Evolutionary conservation across 1,140 invertebrate genomes (phyloP).

Genomic region (Pristionchus pacificus): DNA sequence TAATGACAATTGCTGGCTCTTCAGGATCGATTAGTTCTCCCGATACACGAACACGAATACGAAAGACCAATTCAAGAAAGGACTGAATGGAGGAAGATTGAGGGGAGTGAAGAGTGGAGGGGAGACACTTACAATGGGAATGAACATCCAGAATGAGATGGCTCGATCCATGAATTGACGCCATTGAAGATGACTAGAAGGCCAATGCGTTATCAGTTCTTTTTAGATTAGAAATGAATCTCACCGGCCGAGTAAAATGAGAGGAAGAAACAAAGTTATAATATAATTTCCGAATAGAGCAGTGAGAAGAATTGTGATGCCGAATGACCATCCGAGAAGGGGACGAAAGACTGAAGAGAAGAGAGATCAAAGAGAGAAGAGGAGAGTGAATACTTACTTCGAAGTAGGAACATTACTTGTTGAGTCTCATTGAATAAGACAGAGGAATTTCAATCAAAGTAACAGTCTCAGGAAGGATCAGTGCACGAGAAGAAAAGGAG

Average conservation of each 20-base stretch:
- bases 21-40: constrained; percentile 72
- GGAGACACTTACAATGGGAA: constrained; percentile 32
- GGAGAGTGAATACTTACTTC: too few relatives aligned
- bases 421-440: too few relatives aligned
- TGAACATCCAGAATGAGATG: constrained; percentile 40
- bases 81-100: constrained; percentile 37
- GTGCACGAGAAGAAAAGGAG: too few relatives aligned
- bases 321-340: constrained; percentile 33
- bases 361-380: too few relatives aligned
- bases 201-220: neutral
- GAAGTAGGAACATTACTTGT: too few relatives aligned
- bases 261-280: constrained; percentile 35
- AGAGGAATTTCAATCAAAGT: too few relatives aligned
- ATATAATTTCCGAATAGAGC: constrained; percentile 40
- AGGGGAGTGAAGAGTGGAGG: neutral
- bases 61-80: constrained; percentile 68
- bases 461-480: too few relatives aligned
- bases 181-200: constrained; percentile 24
- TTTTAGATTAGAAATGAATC: neutral
- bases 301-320: constrained; percentile 31
- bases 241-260: constrained; percentile 21
- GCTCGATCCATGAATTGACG: constrained; percentile 36
- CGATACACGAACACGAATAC: constrained; percentile 70
- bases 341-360: constrained; percentile 26
- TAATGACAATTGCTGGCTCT: constrained; percentile 73